phyloP scores from a whole-genome alignment of 1,140 invertebrate species.

The Phenacoccus solenopsis region DNA sequence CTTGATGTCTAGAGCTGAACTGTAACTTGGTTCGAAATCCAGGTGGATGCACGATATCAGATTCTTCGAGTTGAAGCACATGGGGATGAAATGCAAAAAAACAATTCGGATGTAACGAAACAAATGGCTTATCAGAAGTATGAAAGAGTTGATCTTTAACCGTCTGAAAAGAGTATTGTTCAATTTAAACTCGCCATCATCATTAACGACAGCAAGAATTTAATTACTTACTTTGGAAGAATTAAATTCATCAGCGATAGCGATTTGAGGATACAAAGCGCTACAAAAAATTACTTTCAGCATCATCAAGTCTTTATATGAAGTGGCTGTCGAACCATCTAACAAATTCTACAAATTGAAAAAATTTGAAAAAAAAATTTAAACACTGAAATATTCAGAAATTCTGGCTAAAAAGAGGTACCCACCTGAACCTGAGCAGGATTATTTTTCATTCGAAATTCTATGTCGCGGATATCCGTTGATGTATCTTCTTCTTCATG shows the following conservation, averaged over 20 bases:
- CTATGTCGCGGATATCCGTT: conserved; percentile 82
- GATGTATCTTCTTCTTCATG: conserved; percentile 40
- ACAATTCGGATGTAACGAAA: conserved; percentile 80
- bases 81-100: conserved; percentile 74
- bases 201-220: background rate
- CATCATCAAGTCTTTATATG: conserved; percentile 70
- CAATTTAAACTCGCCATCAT: no score
- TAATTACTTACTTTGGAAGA: conserved; percentile 58
- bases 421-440: conserved; percentile 45
- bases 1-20: conserved; percentile 71
- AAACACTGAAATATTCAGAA: no score
- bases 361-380: background rate
- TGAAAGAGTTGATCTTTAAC: conserved; percentile 85
- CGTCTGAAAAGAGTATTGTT: conserved; percentile 37
- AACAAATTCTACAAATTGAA: conserved; percentile 43
- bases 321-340: conserved; percentile 54
- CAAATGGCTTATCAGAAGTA: conserved; percentile 78
- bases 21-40: conserved; percentile 52
- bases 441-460: conserved; percentile 68
- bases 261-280: conserved; percentile 87
- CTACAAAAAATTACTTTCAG: conserved; percentile 80
- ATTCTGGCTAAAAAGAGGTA: background rate
- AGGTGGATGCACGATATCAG: conserved; percentile 49
- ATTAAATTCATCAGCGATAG: conserved; percentile 85
- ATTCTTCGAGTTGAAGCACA: conserved; percentile 60